Evolutionary conservation across 2,113 vertebrate species (phyloP).

Genomic region (Oreocharis arfaki): DNA sequence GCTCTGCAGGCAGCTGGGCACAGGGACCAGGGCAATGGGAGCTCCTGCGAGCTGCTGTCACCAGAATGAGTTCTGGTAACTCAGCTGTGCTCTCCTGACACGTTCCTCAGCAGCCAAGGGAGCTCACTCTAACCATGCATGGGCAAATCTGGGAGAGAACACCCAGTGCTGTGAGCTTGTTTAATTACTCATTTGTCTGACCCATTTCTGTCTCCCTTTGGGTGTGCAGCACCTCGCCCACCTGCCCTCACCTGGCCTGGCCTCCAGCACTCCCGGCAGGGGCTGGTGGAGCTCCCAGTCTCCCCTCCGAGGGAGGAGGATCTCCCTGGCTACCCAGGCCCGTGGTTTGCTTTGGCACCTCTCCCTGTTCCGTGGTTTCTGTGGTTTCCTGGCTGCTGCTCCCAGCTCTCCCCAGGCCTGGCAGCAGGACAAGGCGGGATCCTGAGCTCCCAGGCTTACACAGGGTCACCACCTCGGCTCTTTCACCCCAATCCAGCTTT

Average conservation of each 20-base stretch:
- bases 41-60: neutral
- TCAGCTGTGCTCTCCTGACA: neutral
- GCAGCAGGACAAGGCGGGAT: neutral
- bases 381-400: neutral
- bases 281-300: neutral
- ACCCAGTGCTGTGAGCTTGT: neutral
- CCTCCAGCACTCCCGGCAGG: neutral
- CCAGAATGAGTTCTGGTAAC: neutral
- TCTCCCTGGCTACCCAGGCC: neutral
- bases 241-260: neutral
- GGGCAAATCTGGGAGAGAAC: neutral
- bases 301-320: neutral
- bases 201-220: neutral
- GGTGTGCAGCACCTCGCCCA: neutral
- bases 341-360: neutral
- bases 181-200: neutral
- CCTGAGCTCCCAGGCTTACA: neutral
- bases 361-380: neutral
- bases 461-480: neutral
- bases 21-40: neutral
- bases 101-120: neutral
- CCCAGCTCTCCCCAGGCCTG: neutral
- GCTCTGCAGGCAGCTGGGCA: neutral
- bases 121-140: neutral
- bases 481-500: neutral